Base-by-base conservation (phyloP, 1,140 invertebrate species). In the Bemisia tabaci region DNA sequence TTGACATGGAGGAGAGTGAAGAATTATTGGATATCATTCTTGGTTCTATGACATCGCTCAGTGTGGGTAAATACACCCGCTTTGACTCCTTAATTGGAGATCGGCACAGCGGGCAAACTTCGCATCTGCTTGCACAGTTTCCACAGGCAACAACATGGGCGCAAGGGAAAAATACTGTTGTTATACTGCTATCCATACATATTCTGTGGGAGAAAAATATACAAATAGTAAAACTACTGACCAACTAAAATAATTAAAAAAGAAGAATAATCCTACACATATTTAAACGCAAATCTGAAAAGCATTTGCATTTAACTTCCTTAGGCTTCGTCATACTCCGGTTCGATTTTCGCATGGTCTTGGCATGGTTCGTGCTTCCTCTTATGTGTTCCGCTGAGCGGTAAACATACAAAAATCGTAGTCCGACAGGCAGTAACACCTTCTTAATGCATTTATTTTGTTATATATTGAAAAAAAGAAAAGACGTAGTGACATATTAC, bases 121-220 rank as follows among this genome's bases (percentile, higher is more conserved):
- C 83, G 76, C 89, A 90, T 71, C 86, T 75, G 33, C 76, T 79
- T 0, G 88, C 87, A 74, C 90, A 92, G 23, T 82, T 77, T 25
- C 80, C 75, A 76, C 90, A 92, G 69, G 87, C 88, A 22, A 90
- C 83, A n/a, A 89, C 87, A 77, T 92, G 90, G 58, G 85, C 81
- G 74, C 90, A 92, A 2, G 89, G 89, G 77, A 89, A 85, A 77
- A 92, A 87, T 66, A 88, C 86, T n/a, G 87, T 87, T 78, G 90
- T 85, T 71, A 91, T 84, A 67, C 83, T 81, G 26, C 81, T 81
- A 77, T 92, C 90, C 88, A 91, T 91, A 72, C 90, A 92, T 69
- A 91, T 88, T 72, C 70, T 71, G 65, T n/a, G n/a, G n/a, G n/a
- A n/a, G n/a, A n/a, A n/a, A n/a, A n/a, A 24, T 69, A 70, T 2